Base-by-base conservation (phyloP, 2,797 vertebrate species). In the Okamejei kenojei region DNA sequence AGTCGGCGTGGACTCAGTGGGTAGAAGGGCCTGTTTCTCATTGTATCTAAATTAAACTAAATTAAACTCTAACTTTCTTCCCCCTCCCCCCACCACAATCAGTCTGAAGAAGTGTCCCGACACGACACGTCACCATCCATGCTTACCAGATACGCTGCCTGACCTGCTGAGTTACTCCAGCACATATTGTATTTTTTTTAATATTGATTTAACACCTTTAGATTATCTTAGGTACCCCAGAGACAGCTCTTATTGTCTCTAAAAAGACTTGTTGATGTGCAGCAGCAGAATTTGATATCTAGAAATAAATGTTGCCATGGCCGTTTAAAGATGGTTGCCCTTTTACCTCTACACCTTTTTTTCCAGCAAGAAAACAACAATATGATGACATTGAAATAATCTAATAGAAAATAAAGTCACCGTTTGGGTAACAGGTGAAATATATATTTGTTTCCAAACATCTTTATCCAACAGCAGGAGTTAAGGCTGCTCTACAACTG, bases 121-220 rank as follows among this genome's bases (percentile, higher is more conserved):
- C 45, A 45, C 45, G 2, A 4, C 45, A 4, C 45, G 45, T 45
- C 45, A 45, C 45, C 45, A 45, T 45, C 45, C 45, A 45, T 45
- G 45, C 45, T 45, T 45, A 45, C 3, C 45, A 45, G 45, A 45
- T 45, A 45, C 45, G 45, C 45, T 45, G 45, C 45, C 45, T 45
- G 45, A 45, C 45, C 45, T 45, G 45, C 45, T 45, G 45, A 45
- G 45, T 45, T 45, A 45, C 45, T 3, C 45, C 45, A 45, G 45
- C 45, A 45, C 45, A 45, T 45, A 2, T 1, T 3, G 45, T 45
- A 2, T 45, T 45, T 45, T 45, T 45, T 45, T 45, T 1, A 45
- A 45, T 91, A 54, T 54, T 91, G 38, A 73, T 32, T 73, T 74
- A 91, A 91, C 32, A 45, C 90, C n/a, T 74, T 90, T 73, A 86